Evolutionary conservation across 2,113 vertebrate species (phyloP), one percentile per base, ranked within the genome.

Genomic region (Xiphophorus couchianus): DNA sequence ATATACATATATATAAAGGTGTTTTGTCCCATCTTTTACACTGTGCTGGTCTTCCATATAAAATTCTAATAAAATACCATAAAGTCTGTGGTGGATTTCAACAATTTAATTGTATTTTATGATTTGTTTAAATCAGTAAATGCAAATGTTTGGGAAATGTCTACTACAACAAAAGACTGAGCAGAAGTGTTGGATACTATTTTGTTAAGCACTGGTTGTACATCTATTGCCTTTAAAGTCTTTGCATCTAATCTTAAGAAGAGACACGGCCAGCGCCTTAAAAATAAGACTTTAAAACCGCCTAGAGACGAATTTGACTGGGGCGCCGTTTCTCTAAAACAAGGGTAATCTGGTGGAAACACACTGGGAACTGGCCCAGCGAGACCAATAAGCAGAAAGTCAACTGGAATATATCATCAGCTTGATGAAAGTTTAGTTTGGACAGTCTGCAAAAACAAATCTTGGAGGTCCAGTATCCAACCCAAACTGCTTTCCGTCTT

Each of bases 321-420:
- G 69, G 74, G 76, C 68, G 81, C 64, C 12, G 62, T 72, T 76
- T 30, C 60, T 71, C 78, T 70, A 62, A 71, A 64, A 78, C 4
- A 76, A 29, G 30, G 74, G 76, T 22, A 69, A 42, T 76, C 42
- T 44, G 37, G 83, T 63, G 30, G 44, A 60, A 62, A 74, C 51
- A 48, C 27, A 39, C 7, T 10, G 11, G 68, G 71, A 73, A 73
- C 5, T 15, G 14, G 51, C 60, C 9, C 28, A 33, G 39, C 39
- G 37, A 5, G 48, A 33, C 15, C 51, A 89, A 80, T 85, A 80
- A 82, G 80, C 42, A 44, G 69, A 80, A 86, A 77, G 29, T 73
- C 28, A 35, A 69, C 29, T 73, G 69, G 78, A 76, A 85, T 68
- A 74, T 80, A 74, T 63, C 76, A 77, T 79, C 27, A 73, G 12